Evolutionary conservation across 2,113 vertebrate species (phyloP).

Genomic region (Chaetops frenatus): DNA sequence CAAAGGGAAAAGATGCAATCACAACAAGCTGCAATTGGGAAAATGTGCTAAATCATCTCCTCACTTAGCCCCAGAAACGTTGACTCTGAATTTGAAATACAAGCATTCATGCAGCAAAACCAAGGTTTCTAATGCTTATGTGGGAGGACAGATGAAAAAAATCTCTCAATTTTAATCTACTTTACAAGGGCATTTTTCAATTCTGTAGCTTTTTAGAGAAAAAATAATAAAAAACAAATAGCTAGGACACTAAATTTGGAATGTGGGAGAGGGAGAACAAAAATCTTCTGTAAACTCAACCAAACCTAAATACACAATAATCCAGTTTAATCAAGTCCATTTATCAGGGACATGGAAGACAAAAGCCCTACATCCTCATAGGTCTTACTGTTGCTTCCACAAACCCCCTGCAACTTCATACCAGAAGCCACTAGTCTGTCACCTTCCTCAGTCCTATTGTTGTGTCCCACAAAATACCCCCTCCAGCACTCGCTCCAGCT

Average conservation of each 20-base stretch:
- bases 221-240: not conserved
- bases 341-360: not conserved
- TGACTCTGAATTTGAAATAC: not conserved
- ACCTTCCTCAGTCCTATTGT: not conserved
- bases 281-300: not conserved
- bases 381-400: not conserved
- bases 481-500: not conserved
- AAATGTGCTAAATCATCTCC: conserved; percentile 30
- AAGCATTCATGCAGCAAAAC: not conserved
- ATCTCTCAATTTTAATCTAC: not conserved
- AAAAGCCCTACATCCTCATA: not conserved
- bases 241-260: not conserved
- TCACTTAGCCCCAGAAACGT: not conserved
- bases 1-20: not conserved
- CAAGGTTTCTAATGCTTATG: not conserved
- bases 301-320: not conserved
- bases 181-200: not conserved
- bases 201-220: not conserved
- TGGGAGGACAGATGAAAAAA: not conserved
- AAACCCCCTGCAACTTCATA: not conserved
- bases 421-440: not conserved
- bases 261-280: not conserved
- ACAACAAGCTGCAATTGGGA: not conserved
- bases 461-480: not conserved
- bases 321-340: not conserved